Evolutionary conservation across 1,140 invertebrate species (phyloP).

Genomic region (Leptonema lineaticorne): DNA sequence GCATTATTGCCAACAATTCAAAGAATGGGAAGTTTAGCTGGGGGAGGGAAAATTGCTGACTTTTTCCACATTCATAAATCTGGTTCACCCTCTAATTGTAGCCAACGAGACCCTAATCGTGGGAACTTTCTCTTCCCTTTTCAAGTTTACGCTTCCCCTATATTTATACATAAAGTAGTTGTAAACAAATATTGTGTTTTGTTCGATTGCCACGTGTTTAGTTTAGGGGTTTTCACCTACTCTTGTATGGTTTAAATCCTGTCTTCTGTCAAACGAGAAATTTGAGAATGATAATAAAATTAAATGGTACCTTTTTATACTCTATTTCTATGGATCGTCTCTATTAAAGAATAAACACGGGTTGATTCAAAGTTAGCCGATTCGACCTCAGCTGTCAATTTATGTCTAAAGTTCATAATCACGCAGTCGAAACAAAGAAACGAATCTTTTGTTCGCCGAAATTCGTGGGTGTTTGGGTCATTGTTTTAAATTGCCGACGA

Average conservation of each 20-base stretch:
- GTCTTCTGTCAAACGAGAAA: too few relatives aligned
- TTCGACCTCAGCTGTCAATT: background rate
- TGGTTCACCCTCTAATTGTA: background rate
- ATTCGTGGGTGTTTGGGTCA: constrained; percentile 7
- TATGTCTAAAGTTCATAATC: background rate
- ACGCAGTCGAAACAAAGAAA: background rate
- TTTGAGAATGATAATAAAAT: too few relatives aligned
- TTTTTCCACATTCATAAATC: background rate
- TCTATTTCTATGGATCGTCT: too few relatives aligned
- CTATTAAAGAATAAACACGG: too few relatives aligned
- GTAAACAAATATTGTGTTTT: background rate
- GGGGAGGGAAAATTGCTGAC: background rate
- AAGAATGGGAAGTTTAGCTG: background rate
- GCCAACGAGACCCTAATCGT: background rate
- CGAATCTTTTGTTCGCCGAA: background rate
- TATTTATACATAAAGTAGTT: background rate
- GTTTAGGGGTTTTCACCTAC: too few relatives aligned
- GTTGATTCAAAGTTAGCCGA: background rate
- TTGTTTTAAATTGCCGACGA: background rate
- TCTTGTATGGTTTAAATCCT: background rate
- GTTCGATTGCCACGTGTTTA: background rate
- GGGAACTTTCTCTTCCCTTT: background rate
- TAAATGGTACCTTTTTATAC: too few relatives aligned
- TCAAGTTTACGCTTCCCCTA: background rate
- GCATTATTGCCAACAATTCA: too few relatives aligned